Evolutionary conservation across 1,140 invertebrate genomes (phyloP).

Genomic region (Pseudomyrmex pallidus): DNA sequence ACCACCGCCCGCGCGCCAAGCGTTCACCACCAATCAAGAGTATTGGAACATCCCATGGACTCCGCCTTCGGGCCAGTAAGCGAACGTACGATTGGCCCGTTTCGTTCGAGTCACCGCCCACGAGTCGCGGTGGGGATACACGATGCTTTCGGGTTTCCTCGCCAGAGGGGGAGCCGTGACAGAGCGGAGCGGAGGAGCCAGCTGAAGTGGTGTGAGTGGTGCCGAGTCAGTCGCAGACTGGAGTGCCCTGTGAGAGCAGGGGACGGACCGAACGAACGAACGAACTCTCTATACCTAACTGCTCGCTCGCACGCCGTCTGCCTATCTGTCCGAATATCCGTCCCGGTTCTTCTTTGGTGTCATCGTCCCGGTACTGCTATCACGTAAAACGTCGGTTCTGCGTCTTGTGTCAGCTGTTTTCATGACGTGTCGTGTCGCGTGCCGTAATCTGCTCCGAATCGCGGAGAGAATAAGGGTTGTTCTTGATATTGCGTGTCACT

Average conservation of each 20-base stretch:
- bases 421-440: conserved; percentile 44
- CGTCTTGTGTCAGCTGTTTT: conserved; percentile 43
- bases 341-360: conserved; percentile 23
- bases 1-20: conserved; percentile 66
- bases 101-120: conserved; percentile 39
- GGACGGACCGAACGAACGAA: conserved; percentile 81
- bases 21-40: conserved; percentile 58
- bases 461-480: background rate
- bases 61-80: conserved; percentile 29
- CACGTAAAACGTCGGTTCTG: conserved; percentile 7
- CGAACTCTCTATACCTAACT: conserved; percentile 72
- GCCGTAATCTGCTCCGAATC: background rate
- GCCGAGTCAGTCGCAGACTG: conserved; percentile 85
- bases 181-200: conserved; percentile 77
- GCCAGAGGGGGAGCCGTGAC: conserved; percentile 81
- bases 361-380: conserved; percentile 3
- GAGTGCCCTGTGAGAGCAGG: conserved; percentile 85
- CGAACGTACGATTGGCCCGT: conserved; percentile 61
- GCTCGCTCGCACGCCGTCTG: conserved; percentile 67
- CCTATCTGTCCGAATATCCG: conserved; percentile 61
- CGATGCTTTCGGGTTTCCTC: conserved; percentile 77
- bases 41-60: background rate
- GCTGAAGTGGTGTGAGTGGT: conserved; percentile 85
- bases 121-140: conserved; percentile 64
- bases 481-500: background rate